These are phyloP conservation scores for Irena cyanogastra DNA, from an alignment of 2,113 vertebrate genomes.

Conservation along the genomic window DNA sequence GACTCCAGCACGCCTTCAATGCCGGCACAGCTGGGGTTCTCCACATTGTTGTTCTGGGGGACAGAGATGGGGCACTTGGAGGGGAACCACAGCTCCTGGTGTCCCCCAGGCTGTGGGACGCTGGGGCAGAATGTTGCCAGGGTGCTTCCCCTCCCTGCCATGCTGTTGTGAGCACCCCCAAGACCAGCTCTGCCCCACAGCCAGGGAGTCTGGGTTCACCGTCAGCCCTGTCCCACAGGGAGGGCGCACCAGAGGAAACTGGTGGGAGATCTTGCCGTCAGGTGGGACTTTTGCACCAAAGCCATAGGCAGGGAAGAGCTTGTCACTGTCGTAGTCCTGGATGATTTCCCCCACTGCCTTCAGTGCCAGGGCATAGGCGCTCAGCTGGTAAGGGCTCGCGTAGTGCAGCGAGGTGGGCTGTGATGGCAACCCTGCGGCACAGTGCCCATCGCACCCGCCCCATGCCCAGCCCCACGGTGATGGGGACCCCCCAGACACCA, in stretches of 20 bases:
- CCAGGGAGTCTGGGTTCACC: neutral
- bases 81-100: neutral
- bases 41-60: conserved; percentile 78
- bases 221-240: neutral
- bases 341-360: conserved; percentile 98
- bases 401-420: conserved; percentile 98
- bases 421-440: conserved; percentile 85
- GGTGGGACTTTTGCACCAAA: conserved; percentile 97
- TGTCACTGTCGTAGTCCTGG: conserved; percentile 99
- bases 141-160: accelerated
- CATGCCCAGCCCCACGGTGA: accelerated
- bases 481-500: neutral
- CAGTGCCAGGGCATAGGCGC: conserved; percentile 95
- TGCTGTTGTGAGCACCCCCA: neutral
- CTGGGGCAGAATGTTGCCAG: neutral
- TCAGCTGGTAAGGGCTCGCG: conserved; percentile 96
- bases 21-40: conserved; percentile 85
- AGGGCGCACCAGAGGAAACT: conserved; percentile 88
- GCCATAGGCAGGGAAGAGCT: conserved; percentile 95
- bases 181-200: neutral
- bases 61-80: neutral
- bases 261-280: conserved; percentile 94
- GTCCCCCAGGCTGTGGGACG: neutral
- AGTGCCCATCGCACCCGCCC: neutral
- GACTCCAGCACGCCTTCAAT: conserved; percentile 90